Base-by-base conservation (phyloP, 2,113 vertebrate genomes). In the Tachysurus vachellii region DNA sequence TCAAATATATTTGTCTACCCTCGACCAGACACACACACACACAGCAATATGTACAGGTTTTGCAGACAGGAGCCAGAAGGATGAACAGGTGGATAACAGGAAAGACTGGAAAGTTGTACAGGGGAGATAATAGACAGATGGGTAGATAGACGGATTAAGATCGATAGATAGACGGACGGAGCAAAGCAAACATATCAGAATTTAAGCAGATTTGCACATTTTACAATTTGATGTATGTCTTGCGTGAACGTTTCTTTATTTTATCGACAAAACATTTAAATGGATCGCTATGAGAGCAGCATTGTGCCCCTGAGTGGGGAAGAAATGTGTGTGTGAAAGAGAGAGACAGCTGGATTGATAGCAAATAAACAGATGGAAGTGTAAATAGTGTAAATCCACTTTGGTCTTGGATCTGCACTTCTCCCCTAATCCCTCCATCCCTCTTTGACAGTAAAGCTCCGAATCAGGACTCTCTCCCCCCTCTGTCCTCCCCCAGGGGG, bases 401-500 rank as follows among this genome's bases (percentile, higher is more conserved):
- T 68, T 85, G 56, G 71, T 79, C 68, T 23, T 26, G 26, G 86
- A 28, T 81, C 59, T 87, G 62, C 71, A 76, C 64, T n/a, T 75
- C 47, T 71, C 53, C 71, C 26, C 44, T 83, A 61, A 80, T 75
- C 44, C 75, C 61, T 92, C 88, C 88, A 84, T 87, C 89, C 90
- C 84, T 85, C 8, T 84, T 71, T 89, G 91, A 87, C 90, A 92
- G 90, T 94, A 98, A 97, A 94, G 97, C 96, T 90, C 95, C 96
- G 0, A 96, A 92, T 93, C 97, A 98, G 95, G 97, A 99, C 71
- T 93, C 96, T 62, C 95, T 96, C 53, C 95, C 97, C 88, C 93
- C 97, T 85, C 94, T 97, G 82, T 93, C 97, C 26, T 94, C 97
- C 81, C 97, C 92, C 71, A 94, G 96, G 56, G 92, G 96, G 91